Evolutionary conservation across 2,888 invertebrate genomes (phyloP).

Genomic region (Idaea dimidiata): DNA sequence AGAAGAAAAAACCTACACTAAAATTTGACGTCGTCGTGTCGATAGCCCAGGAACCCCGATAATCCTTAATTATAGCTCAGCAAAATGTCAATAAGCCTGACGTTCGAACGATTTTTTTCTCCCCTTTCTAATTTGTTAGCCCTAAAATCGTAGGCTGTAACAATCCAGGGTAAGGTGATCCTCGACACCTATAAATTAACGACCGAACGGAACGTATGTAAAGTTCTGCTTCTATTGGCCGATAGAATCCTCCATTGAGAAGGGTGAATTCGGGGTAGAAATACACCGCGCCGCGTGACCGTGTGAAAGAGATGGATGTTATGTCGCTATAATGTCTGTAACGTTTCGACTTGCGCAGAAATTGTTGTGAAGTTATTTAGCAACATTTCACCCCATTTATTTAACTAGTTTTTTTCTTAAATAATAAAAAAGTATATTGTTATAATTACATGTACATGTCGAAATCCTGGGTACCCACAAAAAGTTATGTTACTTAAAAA

Average conservation of each 20-base stretch:
- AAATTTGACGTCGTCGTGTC: slow-evolving; percentile 64
- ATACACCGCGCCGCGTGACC: slow-evolving; percentile 54
- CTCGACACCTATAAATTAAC: slow-evolving; percentile 16
- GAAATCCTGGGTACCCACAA: too few species aligned
- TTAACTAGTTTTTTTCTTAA: background rate
- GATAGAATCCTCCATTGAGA: slow-evolving; percentile 57
- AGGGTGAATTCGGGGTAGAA: slow-evolving; percentile 66
- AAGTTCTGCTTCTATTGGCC: slow-evolving; percentile 47
- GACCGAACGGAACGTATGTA: slow-evolving; percentile 12
- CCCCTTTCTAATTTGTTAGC: slow-evolving; percentile 74
- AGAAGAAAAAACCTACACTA: slow-evolving; percentile 60
- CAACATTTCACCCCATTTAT: background rate
- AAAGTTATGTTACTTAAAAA: too few species aligned
- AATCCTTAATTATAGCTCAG: slow-evolving; percentile 74
- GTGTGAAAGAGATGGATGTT: slow-evolving; percentile 47
- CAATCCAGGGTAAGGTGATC: slow-evolving; percentile 38
- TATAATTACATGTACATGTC: too few species aligned
- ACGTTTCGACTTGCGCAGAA: slow-evolving; percentile 47
- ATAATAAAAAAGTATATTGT: background rate
- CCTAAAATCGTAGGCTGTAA: slow-evolving; percentile 69
- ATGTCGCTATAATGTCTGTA: slow-evolving; percentile 37
- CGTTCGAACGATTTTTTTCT: slow-evolving; percentile 64
- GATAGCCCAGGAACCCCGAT: slow-evolving; percentile 60
- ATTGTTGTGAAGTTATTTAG: background rate
- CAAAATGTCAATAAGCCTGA: slow-evolving; percentile 77